Base-by-base conservation (phyloP, 2,113 vertebrate genomes). In the Aspidoscelis tigris region DNA sequence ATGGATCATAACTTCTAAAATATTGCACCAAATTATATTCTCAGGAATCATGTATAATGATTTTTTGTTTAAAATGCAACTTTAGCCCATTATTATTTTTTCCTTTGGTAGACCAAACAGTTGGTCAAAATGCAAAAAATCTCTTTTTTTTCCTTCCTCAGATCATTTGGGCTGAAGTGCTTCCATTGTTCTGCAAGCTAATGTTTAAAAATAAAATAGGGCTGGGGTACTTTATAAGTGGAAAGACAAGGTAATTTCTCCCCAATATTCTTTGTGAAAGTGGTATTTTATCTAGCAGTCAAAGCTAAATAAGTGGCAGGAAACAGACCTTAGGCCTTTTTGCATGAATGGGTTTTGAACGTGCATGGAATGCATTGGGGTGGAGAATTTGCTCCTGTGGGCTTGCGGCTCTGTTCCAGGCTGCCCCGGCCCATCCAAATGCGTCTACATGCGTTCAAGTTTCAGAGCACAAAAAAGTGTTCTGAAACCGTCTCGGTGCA, bases 1-100 rank as follows among this genome's bases (percentile, higher is more conserved):
- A 84, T 89, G 86, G 76, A 50, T 92, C 86, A 58, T 74, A 87
- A 87, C 76, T 85, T 84, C 74, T 82, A 86, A 83, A 92, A 74
- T 33, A 39, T 85, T 77, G 58, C 7, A 64, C 10, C 77, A 53
- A 75, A 85, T 21, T 87, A 41, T 65, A 79, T 85, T 88, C 90
- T 88, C 58, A 69, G 0, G 75, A 24, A 41, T 33, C 65, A 83
- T 71, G 4, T 80, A 61, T 10, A 75, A 9, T 9, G 83, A 90
- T 76, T 79, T 61, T 61, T 61, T 43, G 22, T 84, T 77, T 5
- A 91, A 90, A 89, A 66, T 91, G 39, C 55, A 43, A 64, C 9
- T 41, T 53, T 6, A 76, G 50, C 73, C 2, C 47, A 47, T 85
- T 90, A 47, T 87, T 88, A 81, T 88, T 9, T 61, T 4, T 18